Evolutionary conservation across 2,797 vertebrate genomes (phyloP), one percentile per base, ranked within the genome.

Genomic region (Petrocephalus sullivani): DNA sequence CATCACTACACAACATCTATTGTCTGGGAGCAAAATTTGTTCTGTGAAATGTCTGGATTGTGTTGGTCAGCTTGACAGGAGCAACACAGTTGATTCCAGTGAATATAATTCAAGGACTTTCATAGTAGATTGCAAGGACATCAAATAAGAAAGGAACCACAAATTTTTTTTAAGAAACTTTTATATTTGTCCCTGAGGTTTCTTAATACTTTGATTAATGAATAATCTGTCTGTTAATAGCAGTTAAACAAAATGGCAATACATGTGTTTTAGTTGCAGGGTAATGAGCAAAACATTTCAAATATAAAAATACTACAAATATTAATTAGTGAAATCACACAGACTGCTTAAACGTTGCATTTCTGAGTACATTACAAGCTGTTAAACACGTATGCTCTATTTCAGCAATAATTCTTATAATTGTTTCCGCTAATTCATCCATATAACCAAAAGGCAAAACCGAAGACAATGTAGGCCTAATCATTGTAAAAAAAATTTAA

Each of bases 1-100:
- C 51, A 90, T 90, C 88, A 67, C 67, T 87, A 88, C 89, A 82
- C 89, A 89, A 89, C 88, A 89, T 89, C 85, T 88, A 90, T 89
- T 90, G 91, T 90, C 90, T 88, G 67, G 67, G 82, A 75, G 82
- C 89, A 91, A 91, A 92, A 91, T 87, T 87, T 88, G 90, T 88
- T 89, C 91, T 90, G 88, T 84, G 60, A 53, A 81, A 67, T 87
- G 88, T 82, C 87, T 88, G 89, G 89, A 61, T 58, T 51, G 88
- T 88, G 88, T 46, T 90, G 91, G 90, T 89, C 90, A 91, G 81
- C 86, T 49, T 28, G 88, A 91, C 88, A 88, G 89, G 61, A 54
- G 86, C n/a, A 41, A 56, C 60, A 85, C 61, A 41, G 41, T 12
- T 54, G n/a, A 46, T 46, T 88, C 75, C 41, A 67, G 5, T 46